phyloP scores from a whole-genome alignment of 2,888 invertebrate species.

The Spicauda simplicius region DNA sequence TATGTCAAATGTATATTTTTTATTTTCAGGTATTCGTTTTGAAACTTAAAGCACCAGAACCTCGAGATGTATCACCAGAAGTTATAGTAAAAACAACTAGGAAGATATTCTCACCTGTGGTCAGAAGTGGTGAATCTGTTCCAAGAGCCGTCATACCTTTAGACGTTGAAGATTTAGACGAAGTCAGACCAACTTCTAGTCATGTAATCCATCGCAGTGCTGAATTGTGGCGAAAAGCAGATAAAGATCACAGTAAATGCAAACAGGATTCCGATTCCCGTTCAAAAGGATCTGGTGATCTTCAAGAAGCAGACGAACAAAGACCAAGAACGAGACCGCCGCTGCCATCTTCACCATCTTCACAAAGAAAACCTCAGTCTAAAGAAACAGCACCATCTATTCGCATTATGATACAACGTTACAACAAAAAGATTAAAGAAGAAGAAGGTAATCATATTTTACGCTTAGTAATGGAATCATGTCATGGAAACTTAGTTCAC shows the following conservation, averaged over 20 bases:
- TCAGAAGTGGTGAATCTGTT: conserved; percentile 82
- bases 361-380: conserved; percentile 78
- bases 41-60: conserved; percentile 73
- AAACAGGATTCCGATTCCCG: conserved; percentile 54
- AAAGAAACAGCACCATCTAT: conserved; percentile 90
- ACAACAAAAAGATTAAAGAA: conserved; percentile 87
- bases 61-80: conserved; percentile 80
- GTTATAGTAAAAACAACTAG: conserved; percentile 92
- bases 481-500: too few species aligned
- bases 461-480: too few species aligned
- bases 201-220: conserved; percentile 44
- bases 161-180: conserved; percentile 70
- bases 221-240: conserved; percentile 50
- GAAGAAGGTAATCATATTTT: conserved; percentile 57
- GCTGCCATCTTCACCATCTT: conserved; percentile 86
- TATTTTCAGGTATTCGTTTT: conserved; percentile 68
- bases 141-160: conserved; percentile 81
- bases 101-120: conserved; percentile 91
- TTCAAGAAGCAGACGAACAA: conserved; percentile 67
- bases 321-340: conserved; percentile 78
- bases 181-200: conserved; percentile 59
- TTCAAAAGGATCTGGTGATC: conserved; percentile 67
- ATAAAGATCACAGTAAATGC: conserved; percentile 49
- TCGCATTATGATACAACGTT: conserved; percentile 88
- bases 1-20: neutral